Percentiles rank a stretch among this genome's conserved stretches.
phyloP scores from a whole-genome alignment of 2,888 invertebrate species.

The Crematogaster levior region DNA sequence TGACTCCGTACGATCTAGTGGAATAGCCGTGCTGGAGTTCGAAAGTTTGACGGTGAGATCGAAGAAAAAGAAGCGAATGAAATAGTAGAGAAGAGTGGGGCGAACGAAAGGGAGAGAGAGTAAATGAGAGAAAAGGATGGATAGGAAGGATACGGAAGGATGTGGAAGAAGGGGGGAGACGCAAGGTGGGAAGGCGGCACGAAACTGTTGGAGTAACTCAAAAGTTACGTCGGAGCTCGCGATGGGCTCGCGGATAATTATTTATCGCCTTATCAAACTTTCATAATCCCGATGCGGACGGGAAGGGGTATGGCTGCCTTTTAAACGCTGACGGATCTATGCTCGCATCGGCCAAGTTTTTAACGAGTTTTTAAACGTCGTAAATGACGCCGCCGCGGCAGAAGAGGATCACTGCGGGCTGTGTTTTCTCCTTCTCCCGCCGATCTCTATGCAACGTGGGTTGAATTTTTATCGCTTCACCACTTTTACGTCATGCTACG shows the following conservation, averaged over 20 bases:
- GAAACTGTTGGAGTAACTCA: constrained; percentile 74
- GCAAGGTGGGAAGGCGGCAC: constrained; percentile 37
- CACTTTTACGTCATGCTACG: constrained; percentile 54
- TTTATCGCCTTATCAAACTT: constrained; percentile 85
- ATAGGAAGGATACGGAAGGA: constrained; percentile 34
- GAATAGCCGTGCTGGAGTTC: constrained; percentile 49
- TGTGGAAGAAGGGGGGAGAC: constrained; percentile 3
- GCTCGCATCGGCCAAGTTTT: constrained; percentile 79
- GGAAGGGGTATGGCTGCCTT: constrained; percentile 48
- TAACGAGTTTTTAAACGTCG: constrained; percentile 85
- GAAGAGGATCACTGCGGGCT: constrained; percentile 63
- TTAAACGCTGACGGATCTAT: constrained; percentile 69
- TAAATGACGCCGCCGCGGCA: constrained; percentile 79
- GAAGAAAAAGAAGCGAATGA: constrained; percentile 49
- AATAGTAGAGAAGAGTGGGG: constrained; percentile 15
- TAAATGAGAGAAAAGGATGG: constrained; percentile 15
- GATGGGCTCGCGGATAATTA: constrained; percentile 81
- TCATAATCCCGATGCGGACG: constrained; percentile 79
- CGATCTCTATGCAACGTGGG: constrained; percentile 53
- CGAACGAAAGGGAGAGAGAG: constrained; percentile 15
- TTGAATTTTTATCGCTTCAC: constrained; percentile 68
- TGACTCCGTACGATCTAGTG: constrained; percentile 34
- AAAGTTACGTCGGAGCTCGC: constrained; percentile 76
- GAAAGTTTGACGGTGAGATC: constrained; percentile 66
- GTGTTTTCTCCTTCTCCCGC: constrained; percentile 30